Base-by-base conservation (phyloP, 2,113 vertebrate species). In the Numenius arquata region DNA sequence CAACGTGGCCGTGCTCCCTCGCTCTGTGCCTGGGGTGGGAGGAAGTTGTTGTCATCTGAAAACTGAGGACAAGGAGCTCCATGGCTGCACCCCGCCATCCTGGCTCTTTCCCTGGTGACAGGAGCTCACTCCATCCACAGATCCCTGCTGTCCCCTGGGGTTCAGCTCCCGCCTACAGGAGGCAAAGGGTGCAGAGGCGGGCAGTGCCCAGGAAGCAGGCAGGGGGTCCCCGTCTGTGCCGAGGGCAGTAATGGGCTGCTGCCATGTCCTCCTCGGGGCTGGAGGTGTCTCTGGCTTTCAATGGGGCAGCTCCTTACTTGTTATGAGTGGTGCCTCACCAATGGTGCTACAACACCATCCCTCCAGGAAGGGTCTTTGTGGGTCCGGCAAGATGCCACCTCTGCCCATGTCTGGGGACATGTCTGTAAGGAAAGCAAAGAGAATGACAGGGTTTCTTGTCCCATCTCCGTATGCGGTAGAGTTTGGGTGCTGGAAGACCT, bases 331-430 rank as follows among this genome's bases (percentile, higher is more conserved):
- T 78, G 95, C 79, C 68, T 90, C 41, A 18, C 26, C 22, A 18
- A 18, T 0, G 2, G 43, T 71, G 38, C 56, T 10, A 21, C 19
- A 21, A 26, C n/a, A 47, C 10, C 3, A 0, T 41, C 66, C 21
- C 30, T 87, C 12, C 19, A 9, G 23, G 45, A 30, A 27, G 36
- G 16, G 8, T 36, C 19, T 68, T 41, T 63, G 72, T 4, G 4
- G 18, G 4, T 61, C 32, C 2, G 1, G 23, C 41, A 74, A 29
- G 68, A 30, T 56, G 58, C 43, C 45, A 65, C 3, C 27, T 53
- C 32, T 11, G 6, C 59, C 41, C 0, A 0, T 52, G 8, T 55
- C 36, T 0, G 0, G 25, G 20, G 27, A 5, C 5, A 3, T 13
- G n/a, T 65, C 67, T 68, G 34, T 5, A 70, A 38, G 55, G 50